phyloP scores from a whole-genome alignment of 2,797 vertebrate species.

The Cossypha dichroa region DNA sequence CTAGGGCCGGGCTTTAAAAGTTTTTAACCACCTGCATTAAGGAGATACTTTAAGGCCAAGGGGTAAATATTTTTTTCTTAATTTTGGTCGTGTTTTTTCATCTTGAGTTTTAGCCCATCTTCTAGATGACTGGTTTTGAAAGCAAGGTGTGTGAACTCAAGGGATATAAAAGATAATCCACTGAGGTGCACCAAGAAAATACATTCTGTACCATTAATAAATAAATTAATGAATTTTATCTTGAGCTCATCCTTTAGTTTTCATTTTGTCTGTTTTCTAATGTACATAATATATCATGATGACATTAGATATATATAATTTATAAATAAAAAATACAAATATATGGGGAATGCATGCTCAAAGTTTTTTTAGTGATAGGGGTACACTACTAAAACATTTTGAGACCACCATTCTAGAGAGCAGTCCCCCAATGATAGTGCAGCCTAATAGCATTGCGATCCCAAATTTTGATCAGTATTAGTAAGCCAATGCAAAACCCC shows the following conservation, averaged over 20 bases:
- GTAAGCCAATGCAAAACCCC: rapidly evolving
- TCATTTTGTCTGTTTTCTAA: background rate
- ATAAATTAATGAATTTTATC: background rate
- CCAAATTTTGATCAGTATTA: background rate
- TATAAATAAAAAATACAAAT: background rate
- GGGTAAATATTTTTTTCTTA: background rate
- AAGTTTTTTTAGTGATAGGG: background rate
- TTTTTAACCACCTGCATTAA: background rate
- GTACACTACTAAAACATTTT: background rate
- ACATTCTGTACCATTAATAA: background rate
- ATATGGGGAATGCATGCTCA: background rate
- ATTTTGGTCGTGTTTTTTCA: background rate
- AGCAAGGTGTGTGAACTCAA: background rate
- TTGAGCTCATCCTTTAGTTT: background rate
- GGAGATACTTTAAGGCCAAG: background rate
- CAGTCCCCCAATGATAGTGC: background rate
- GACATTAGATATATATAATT: background rate
- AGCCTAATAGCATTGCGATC: background rate
- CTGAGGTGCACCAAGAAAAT: background rate
- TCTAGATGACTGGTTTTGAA: background rate
- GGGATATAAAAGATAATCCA: background rate
- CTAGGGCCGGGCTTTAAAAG: background rate
- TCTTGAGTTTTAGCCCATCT: background rate
- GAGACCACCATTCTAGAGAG: background rate
- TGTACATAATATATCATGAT: background rate